Base-by-base conservation (phyloP, 2,797 vertebrate species). In the Crocodylus rhombifer region DNA sequence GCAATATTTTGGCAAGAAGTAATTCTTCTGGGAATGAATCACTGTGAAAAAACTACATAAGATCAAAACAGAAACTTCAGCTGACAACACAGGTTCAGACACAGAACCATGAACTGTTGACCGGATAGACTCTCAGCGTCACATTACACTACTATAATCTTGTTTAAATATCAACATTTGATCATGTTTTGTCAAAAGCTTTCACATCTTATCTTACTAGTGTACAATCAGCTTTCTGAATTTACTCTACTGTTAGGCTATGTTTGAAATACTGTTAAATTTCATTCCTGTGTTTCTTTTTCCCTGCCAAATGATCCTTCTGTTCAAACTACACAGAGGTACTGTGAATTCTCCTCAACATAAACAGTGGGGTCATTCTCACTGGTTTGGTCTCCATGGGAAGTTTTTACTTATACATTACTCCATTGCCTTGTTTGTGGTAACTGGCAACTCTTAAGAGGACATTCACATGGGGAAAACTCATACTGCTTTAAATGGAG, bases 161-260 rank as follows among this genome's bases (percentile, higher is more conserved):
- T 42, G 57, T 12, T 85, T 80, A 73, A 23, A 28, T 74, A 74
- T 26, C 71, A 74, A 28, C 25, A 74, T 7, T 16, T 16, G 77
- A 26, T 71, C 23, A 26, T 11, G n/a, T 11, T 88, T 92, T 88
- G 81, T 77, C 20, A 65, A 90, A 33, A 71, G 67, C 20, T 81
- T 90, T 75, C 67, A 87, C 42, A 85, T 78, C 71, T 60, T 55
- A 81, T 12, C 56, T 60, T 71, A 14, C 58, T 91, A 26, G n/a
- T 36, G 63, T 79, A 60, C 25, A 75, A 93, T 86, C 62, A 57
- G n/a, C 60, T 83, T 89, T 81, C 77, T 58, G 5, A 79, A 80
- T 86, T 93, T 86, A 84, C 90, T 91, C 92, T 51, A 86, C 83
- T 77, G 33, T 88, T 92, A 82, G 84, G 82, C 13, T 67, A 23